These are phyloP conservation scores for Polia nebulosa DNA, from an alignment of 2,888 invertebrate species.

Conservation along the genomic window DNA sequence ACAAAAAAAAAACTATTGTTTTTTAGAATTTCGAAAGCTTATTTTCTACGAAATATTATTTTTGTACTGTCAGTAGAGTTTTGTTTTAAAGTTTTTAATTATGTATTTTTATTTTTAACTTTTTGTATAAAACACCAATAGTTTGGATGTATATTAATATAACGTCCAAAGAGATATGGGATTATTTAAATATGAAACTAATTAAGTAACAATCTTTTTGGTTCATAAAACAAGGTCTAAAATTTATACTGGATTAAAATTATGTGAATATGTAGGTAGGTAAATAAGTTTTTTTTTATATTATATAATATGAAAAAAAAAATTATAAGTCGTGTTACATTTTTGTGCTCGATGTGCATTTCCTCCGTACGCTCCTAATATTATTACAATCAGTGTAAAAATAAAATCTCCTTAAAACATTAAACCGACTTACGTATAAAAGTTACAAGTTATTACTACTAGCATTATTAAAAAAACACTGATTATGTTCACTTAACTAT, in stretches of 20 bases:
- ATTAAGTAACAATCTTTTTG: neutral
- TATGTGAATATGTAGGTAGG: neutral
- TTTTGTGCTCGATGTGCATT: constrained; percentile 83
- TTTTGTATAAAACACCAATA: constrained; percentile 62
- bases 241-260: constrained; percentile 34
- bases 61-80: constrained; percentile 74
- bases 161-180: constrained; percentile 68
- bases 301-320: constrained; percentile 20
- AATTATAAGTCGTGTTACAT: constrained; percentile 48
- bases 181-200: constrained; percentile 60
- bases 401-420: constrained; percentile 82
- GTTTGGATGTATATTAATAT: constrained; percentile 61
- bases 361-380: constrained; percentile 69
- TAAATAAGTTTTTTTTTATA: constrained; percentile 2
- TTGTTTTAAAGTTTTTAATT: constrained; percentile 41
- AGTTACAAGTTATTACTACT: constrained; percentile 74
- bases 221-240: constrained; percentile 22
- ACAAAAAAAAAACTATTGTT: neutral
- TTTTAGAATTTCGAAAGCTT: constrained; percentile 65
- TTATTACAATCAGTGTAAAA: constrained; percentile 84
- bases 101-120: constrained; percentile 39
- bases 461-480: constrained; percentile 72
- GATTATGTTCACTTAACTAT: constrained; percentile 67
- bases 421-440: constrained; percentile 85
- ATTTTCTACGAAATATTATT: constrained; percentile 70